phyloP scores from a whole-genome alignment of 35 echinoderm and acorn worm genomes.

The Holothuria glaberrima region DNA sequence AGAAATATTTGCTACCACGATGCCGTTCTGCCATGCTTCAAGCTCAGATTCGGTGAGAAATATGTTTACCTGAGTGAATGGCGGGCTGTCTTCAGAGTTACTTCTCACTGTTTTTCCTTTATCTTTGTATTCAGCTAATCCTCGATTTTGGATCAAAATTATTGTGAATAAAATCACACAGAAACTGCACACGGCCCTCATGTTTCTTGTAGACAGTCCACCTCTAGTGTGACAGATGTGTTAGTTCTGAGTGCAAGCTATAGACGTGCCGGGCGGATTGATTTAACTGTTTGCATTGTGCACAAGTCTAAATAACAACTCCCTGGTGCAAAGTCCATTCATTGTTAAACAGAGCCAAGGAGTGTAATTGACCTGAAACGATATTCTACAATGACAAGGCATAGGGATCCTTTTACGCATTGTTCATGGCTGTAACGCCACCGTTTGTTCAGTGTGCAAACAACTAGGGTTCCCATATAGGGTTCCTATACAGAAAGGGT shows the following conservation, averaged over 20 bases:
- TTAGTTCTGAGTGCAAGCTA: slow-evolving; percentile 6
- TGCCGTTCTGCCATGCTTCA: slow-evolving; percentile 9
- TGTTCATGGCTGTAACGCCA: too few relatives aligned
- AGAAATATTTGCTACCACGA: background rate
- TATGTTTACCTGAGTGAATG: slow-evolving; percentile 3
- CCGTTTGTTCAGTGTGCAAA: too few relatives aligned
- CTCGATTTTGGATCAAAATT: background rate
- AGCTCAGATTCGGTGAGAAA: background rate
- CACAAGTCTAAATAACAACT: too few relatives aligned
- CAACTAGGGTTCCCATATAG: too few relatives aligned
- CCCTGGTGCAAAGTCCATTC: too few relatives aligned
- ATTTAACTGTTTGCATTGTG: too few relatives aligned
- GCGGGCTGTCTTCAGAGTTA: background rate
- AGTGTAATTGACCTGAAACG: too few relatives aligned
- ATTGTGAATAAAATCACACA: background rate
- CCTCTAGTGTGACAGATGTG: background rate
- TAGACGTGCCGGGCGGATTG: too few relatives aligned
- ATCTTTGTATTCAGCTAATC: background rate
- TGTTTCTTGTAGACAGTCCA: background rate
- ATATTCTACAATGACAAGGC: too few relatives aligned
- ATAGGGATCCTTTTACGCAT: too few relatives aligned
- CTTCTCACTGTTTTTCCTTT: background rate
- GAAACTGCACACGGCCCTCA: slow-evolving; percentile 27
- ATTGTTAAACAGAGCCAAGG: too few relatives aligned
- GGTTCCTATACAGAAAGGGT: too few relatives aligned